Base-by-base conservation (phyloP, 2,797 vertebrate genomes). In the Dallia pectoralis region DNA sequence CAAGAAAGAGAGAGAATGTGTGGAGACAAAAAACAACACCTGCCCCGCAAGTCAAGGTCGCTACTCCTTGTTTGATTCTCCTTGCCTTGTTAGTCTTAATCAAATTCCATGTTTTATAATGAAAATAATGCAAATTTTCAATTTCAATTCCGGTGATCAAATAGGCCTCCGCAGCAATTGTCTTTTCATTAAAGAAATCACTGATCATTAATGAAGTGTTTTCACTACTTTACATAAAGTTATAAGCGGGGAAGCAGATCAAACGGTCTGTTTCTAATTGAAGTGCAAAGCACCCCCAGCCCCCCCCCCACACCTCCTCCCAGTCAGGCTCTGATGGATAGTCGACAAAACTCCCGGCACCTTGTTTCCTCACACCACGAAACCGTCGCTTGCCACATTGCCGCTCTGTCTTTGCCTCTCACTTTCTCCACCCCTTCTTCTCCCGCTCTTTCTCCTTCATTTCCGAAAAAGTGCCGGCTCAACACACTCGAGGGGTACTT, bases 31-130 rank as follows among this genome's bases (percentile, higher is more conserved):
- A 69, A 22, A 61, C 71, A n/a, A 63, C 78, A 84, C 81, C 79
- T 79, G 82, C 69, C 66, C 74, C 62, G 70, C 65, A 73, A 78
- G 70, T 74, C 80, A 81, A 83, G 75, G 75, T 83, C 73, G 14
- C 64, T 63, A 30, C 62, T 73, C 70, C 69, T 56, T 63, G 66
- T 65, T 61, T 56, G 22, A 74, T 33, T 68, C 40, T 18, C 61
- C 76, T 11, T 29, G 7, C 22, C 82, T 76, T 76, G 71, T 84
- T 83, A 80, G 72, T 70, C 48, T 63, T 82, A 78, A 86, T 85
- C 77, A 86, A 74, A 82, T 80, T 76, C 75, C 69, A 76, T 83
- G 71, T 80, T 79, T 84, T 84, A 79, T 77, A 83, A 85, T 85
- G 78, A 77, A 83, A 79, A 75, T 76, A 77, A 84, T 82, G 77